A percentile compares a stretch with the other conserved stretches of the same genome.
Evolutionary conservation across 2,797 vertebrate genomes (phyloP).

Genomic region (Sibirionetta formosa): DNA sequence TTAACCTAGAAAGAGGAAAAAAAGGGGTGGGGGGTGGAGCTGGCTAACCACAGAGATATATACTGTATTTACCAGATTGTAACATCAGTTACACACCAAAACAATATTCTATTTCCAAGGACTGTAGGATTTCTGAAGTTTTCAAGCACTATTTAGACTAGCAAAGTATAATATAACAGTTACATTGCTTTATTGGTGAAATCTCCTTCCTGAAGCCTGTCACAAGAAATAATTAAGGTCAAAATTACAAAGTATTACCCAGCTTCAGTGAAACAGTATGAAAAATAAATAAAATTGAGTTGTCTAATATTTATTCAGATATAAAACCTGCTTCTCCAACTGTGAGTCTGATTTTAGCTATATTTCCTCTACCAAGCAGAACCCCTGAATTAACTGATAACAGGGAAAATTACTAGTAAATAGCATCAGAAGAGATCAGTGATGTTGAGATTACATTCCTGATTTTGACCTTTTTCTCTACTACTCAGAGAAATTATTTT

Average conservation of each 20-base stretch:
- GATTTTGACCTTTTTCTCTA: not conserved
- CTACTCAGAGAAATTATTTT: not conserved
- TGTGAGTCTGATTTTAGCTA: not conserved
- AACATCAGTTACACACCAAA: not conserved
- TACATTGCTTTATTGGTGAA: not conserved
- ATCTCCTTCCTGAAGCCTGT: not conserved
- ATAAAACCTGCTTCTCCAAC: accelerated
- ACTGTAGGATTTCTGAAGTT: not conserved
- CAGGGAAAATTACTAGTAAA: not conserved
- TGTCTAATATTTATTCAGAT: not conserved
- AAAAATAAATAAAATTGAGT: not conserved
- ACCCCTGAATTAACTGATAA: not conserved
- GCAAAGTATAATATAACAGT: not conserved
- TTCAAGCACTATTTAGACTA: not conserved
- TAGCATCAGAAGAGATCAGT: not conserved
- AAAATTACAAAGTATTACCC: not conserved
- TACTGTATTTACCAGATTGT: not conserved
- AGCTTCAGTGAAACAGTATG: accelerated
- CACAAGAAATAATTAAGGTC: not conserved
- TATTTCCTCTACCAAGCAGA: not conserved
- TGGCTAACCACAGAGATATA: not conserved
- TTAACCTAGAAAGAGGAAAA: not conserved
- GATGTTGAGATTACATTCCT: not conserved
- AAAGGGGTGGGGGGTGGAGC: not conserved
- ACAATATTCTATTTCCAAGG: not conserved